phyloP scores from a whole-genome alignment of 2,113 vertebrate species.

The Monarcha castaneiventris region DNA sequence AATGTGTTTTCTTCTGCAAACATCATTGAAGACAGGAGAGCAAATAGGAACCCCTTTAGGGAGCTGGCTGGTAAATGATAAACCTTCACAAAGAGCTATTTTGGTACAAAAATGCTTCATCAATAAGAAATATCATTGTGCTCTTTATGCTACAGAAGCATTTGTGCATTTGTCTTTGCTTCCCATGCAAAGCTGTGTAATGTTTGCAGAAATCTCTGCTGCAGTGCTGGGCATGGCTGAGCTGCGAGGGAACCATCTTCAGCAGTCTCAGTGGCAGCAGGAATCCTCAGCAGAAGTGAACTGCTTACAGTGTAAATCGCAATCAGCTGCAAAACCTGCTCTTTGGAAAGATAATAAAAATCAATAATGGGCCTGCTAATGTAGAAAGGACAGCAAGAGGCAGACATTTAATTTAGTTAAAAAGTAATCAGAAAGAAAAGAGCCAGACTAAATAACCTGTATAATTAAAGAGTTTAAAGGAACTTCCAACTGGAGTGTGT shows the following conservation, averaged over 20 bases:
- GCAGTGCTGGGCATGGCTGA: neutral
- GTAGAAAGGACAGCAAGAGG: slow-evolving; percentile 53
- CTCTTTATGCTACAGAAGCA: neutral
- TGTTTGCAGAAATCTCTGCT: neutral
- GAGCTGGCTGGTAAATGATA: neutral
- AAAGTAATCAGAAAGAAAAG: slow-evolving; percentile 44
- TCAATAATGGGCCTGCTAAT: slow-evolving; percentile 56
- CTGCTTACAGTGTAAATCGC: slow-evolving; percentile 10
- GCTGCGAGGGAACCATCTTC: neutral
- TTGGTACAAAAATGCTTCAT: neutral
- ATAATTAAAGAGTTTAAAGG: slow-evolving; percentile 62
- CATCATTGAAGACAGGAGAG: neutral
- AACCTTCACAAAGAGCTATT: neutral
- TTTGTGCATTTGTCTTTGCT: neutral
- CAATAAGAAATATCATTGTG: neutral
- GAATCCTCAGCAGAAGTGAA: slow-evolving; percentile 5
- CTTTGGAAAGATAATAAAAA: slow-evolving; percentile 59
- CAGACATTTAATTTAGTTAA: slow-evolving; percentile 51
- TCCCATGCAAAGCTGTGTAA: neutral
- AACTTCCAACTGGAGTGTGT: slow-evolving; percentile 37
- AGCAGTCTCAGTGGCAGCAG: neutral
- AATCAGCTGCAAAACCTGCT: slow-evolving; percentile 22
- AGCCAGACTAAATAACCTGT: slow-evolving; percentile 63
- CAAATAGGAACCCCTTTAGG: neutral
- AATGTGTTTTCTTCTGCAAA: neutral